Evolutionary conservation across 2,113 vertebrate genomes (phyloP).

Genomic region (Perca fluviatilis): DNA sequence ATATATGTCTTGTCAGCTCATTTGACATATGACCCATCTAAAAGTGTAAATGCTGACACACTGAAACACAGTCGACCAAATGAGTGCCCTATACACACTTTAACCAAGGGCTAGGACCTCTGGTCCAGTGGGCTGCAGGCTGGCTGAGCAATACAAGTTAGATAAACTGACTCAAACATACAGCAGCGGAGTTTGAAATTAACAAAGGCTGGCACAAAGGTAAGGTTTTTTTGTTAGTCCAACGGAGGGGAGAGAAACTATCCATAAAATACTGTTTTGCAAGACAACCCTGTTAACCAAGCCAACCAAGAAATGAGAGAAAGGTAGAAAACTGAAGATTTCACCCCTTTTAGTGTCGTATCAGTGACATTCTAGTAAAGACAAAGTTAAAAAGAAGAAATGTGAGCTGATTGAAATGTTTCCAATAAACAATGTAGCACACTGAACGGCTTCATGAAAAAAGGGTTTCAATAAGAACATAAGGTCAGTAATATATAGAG

Average conservation of each 20-base stretch:
- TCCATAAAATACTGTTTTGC: constrained; percentile 70
- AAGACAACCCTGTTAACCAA: constrained; percentile 69
- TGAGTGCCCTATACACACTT: constrained; percentile 56
- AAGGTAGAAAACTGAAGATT: constrained; percentile 44
- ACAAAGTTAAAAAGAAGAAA: constrained; percentile 16
- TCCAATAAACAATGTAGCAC: constrained; percentile 15
- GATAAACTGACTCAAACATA: constrained; percentile 40
- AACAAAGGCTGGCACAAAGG: constrained; percentile 47
- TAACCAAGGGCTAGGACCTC: constrained; percentile 34
- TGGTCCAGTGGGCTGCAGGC: constrained; percentile 41
- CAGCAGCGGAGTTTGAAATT: constrained; percentile 20
- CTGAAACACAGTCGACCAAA: constrained; percentile 67
- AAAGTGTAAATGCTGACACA: constrained; percentile 76
- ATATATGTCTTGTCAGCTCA: constrained; percentile 71
- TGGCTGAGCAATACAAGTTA: constrained; percentile 21
- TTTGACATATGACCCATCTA: constrained; percentile 76
- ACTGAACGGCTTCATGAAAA: constrained; percentile 22
- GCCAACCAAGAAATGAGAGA: constrained; percentile 62
- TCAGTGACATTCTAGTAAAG: constrained; percentile 23
- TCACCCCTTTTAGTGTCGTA: constrained; percentile 19
- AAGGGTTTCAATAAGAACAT: constrained; percentile 38
- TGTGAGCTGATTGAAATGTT: constrained; percentile 32
- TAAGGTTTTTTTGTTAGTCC: constrained; percentile 53
- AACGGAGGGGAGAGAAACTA: constrained; percentile 44
- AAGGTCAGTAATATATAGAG: constrained; percentile 49